phyloP scores from a whole-genome alignment of 2,113 vertebrate species.

The Bambusicola thoracicus region DNA sequence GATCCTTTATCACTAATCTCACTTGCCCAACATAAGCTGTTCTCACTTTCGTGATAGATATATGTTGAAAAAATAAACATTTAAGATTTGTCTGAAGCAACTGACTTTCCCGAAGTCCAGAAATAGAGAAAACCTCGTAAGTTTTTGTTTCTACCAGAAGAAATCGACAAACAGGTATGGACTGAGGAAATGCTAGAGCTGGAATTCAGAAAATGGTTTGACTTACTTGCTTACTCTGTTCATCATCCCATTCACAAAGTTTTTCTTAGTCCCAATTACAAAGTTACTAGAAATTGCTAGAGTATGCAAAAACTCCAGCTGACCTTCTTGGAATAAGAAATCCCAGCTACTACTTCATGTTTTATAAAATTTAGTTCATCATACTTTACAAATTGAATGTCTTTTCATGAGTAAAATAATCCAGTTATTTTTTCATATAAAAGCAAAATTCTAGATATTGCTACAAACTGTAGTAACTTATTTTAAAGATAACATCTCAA shows the following conservation, averaged over 20 bases:
- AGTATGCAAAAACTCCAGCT: neutral
- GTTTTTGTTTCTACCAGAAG: neutral
- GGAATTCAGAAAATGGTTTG: neutral
- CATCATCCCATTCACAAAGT: neutral
- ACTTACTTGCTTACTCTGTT: neutral
- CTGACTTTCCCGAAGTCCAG: neutral
- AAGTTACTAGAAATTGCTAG: neutral
- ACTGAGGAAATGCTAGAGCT: neutral
- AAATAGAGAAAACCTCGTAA: neutral
- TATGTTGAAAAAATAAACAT: neutral
- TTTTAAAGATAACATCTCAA: neutral
- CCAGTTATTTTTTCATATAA: neutral
- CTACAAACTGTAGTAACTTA: neutral
- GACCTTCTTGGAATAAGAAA: neutral
- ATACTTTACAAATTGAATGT: neutral
- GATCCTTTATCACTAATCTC: neutral
- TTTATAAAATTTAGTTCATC: neutral
- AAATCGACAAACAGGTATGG: neutral
- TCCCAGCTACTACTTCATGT: rapidly evolving
- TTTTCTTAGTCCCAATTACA: neutral
- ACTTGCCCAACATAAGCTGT: neutral
- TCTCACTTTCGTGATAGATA: neutral
- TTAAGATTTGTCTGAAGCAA: neutral
- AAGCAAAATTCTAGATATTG: neutral
- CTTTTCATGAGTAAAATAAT: neutral